phyloP scores from a whole-genome alignment of 1,140 invertebrate species.

The Idris sp. region DNA sequence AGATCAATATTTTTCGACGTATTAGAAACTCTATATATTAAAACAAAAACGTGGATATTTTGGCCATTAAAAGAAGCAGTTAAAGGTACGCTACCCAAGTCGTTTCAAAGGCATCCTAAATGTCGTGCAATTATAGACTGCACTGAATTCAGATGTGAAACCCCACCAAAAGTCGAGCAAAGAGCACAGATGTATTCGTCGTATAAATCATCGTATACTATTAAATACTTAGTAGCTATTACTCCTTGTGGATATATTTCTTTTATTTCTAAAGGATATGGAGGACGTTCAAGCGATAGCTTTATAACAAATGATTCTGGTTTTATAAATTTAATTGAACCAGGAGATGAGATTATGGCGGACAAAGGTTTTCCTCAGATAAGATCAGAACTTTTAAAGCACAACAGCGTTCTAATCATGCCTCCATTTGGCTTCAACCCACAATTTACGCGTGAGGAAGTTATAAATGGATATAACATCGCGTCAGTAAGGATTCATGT shows the following conservation, averaged over 20 bases:
- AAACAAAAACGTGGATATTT: constrained; percentile 21
- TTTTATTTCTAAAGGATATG: constrained; percentile 11
- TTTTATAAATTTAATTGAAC: constrained; percentile 5
- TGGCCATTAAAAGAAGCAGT: constrained; percentile 24
- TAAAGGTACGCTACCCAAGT: constrained; percentile 1
- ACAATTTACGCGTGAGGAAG: background rate
- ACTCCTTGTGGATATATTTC: constrained; percentile 2
- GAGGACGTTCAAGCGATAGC: background rate
- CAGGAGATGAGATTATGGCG: constrained; percentile 38
- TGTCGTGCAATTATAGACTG: constrained; percentile 26
- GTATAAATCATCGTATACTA: constrained; percentile 6
- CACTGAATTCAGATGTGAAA: constrained; percentile 16
- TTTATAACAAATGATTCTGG: background rate
- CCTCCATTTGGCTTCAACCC: constrained; percentile 1
- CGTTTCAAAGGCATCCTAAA: constrained; percentile 12
- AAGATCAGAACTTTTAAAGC: constrained; percentile 1
- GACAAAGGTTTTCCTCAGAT: constrained; percentile 16
- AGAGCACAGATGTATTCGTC: constrained; percentile 6
- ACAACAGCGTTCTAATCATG: background rate
- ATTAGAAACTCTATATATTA: constrained; percentile 8
- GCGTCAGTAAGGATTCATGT: constrained; percentile 1
- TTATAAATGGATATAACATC: background rate
- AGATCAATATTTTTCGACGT: constrained; percentile 6
- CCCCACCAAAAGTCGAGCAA: constrained; percentile 9
- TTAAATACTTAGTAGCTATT: constrained; percentile 10